These are phyloP conservation scores for Hypercompe scribonia DNA, from an alignment of 2,888 invertebrate genomes.

Conservation along the genomic window DNA sequence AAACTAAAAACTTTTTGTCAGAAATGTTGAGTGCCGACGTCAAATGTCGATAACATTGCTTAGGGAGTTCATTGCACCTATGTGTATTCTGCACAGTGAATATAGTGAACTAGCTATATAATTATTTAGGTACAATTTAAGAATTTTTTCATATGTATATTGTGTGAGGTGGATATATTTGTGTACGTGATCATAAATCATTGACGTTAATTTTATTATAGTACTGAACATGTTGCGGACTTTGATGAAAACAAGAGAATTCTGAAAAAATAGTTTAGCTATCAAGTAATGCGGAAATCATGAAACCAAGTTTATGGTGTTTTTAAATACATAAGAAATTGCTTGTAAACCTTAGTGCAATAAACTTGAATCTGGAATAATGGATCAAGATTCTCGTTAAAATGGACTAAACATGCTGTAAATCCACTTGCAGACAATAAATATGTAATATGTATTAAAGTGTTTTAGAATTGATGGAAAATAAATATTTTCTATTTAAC, in stretches of 20 bases:
- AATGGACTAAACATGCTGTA: neutral
- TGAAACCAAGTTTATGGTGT: slow-evolving; percentile 6
- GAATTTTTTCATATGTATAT: slow-evolving; percentile 23
- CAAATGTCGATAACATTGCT: slow-evolving; percentile 39
- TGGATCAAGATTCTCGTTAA: neutral
- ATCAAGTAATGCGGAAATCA: slow-evolving; percentile 14
- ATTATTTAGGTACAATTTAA: neutral
- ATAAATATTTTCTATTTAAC: neutral
- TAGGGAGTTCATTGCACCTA: slow-evolving; percentile 50
- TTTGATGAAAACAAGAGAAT: slow-evolving; percentile 31
- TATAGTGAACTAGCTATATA: neutral
- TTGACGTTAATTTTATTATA: slow-evolving; percentile 45
- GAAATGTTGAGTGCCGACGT: neutral
- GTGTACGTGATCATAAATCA: slow-evolving; percentile 26
- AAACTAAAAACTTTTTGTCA: neutral
- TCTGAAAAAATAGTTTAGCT: slow-evolving; percentile 22
- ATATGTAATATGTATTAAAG: neutral
- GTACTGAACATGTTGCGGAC: slow-evolving; percentile 30
- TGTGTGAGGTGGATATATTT: slow-evolving; percentile 7
- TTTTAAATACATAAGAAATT: slow-evolving; percentile 9
- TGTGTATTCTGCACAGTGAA: neutral
- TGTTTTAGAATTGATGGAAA: neutral
- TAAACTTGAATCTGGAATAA: neutral
- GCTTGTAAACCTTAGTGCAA: neutral
- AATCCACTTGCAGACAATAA: slow-evolving; percentile 8